Evolutionary conservation across 1,140 invertebrate species (phyloP).

Genomic region (Maniola jurtina): DNA sequence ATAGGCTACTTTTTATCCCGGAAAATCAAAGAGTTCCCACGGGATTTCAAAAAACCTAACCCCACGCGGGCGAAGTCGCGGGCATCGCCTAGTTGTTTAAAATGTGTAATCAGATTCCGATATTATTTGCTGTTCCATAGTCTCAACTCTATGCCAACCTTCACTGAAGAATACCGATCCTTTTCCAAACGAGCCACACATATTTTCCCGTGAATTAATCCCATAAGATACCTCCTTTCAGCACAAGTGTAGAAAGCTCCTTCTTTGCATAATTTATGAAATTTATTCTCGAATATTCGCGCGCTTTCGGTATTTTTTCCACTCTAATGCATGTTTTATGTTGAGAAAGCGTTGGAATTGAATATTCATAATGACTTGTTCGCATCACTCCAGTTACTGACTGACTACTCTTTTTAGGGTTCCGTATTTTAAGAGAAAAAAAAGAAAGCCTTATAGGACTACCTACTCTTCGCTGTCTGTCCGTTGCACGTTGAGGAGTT

Average conservation of each 20-base stretch:
- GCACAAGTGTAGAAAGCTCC: neutral
- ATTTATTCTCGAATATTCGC: constrained; percentile 21
- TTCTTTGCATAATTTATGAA: constrained; percentile 27
- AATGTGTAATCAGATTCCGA: no score
- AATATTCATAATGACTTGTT: constrained; percentile 13
- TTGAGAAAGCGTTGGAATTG: constrained; percentile 19
- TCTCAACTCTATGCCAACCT: neutral
- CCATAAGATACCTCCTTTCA: neutral
- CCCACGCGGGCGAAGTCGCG: no score
- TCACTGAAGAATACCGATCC: neutral
- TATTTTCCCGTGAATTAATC: neutral
- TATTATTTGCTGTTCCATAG: no score
- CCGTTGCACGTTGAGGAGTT: no score
- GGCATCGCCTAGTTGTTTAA: no score
- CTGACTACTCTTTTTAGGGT: neutral
- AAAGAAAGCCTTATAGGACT: no score
- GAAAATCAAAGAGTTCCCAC: no score
- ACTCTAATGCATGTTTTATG: constrained; percentile 25
- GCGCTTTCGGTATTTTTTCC: constrained; percentile 15
- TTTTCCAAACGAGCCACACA: neutral
- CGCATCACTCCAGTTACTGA: no score
- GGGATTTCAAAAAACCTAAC: no score
- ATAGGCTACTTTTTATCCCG: no score
- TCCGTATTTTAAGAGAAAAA: no score
- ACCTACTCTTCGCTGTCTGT: no score